Conservation (phyloP, 2,113 vertebrate species). For the Myrmecophaga tridactyla region DNA sequence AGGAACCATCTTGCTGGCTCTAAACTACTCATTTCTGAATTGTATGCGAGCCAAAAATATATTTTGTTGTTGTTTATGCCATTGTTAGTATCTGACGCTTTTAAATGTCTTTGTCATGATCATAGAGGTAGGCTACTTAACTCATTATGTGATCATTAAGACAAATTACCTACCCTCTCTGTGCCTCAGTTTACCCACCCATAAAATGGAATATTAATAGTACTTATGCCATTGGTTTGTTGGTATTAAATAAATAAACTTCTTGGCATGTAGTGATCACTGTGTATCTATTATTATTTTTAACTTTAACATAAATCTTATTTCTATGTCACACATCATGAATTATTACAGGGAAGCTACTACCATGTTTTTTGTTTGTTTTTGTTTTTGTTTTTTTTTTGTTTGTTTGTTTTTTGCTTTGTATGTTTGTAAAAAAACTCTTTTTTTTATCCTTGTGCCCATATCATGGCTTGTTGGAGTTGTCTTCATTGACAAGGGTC, state of each 20-base stretch:
- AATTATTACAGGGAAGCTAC: background rate
- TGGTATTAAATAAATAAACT: background rate
- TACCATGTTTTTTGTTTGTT: background rate
- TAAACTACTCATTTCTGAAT: background rate
- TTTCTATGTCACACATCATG: background rate
- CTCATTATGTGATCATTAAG: background rate
- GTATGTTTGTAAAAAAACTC: background rate
- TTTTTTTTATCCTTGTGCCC: background rate
- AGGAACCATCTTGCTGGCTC: background rate
- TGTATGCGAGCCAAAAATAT: background rate
- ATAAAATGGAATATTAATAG: background rate
- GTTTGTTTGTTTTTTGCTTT: background rate
- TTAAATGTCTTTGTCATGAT: background rate
- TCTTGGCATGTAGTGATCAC: background rate
- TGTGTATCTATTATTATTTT: background rate
- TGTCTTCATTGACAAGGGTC: background rate
- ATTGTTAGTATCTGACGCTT: background rate
- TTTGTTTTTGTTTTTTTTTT: too few species aligned
- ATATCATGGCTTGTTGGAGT: background rate
- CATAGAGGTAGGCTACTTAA: background rate
- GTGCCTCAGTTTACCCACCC: background rate
- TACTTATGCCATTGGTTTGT: background rate
- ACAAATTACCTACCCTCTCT: background rate
- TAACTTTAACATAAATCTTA: background rate
- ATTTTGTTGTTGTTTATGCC: background rate